Percentiles rank a stretch among this genome's conserved stretches.
Conservation (phyloP, 2,113 vertebrate genomes). For the Dipodomys spectabilis region DNA sequence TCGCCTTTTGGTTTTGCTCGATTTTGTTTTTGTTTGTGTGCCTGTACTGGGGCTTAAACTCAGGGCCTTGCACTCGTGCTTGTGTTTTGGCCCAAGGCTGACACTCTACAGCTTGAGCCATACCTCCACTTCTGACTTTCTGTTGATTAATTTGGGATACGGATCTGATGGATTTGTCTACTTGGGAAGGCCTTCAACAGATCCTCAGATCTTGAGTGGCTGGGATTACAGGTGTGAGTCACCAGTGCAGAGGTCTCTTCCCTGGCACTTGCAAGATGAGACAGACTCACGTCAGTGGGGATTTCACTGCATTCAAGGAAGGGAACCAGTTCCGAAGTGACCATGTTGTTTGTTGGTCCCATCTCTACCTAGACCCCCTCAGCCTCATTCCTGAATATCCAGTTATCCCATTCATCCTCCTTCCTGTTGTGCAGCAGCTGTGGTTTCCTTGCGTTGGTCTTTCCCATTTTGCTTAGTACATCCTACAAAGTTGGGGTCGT, state of each 20-base stretch:
- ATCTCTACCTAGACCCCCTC: not conserved
- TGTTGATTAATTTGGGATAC: too few species aligned
- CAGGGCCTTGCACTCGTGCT: too few species aligned
- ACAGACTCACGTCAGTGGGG: not conserved
- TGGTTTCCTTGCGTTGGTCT: not conserved
- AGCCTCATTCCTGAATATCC: not conserved
- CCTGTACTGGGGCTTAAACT: too few species aligned
- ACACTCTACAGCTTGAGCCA: too few species aligned
- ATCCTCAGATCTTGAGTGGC: not conserved
- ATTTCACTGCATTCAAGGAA: not conserved
- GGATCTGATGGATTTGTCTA: too few species aligned
- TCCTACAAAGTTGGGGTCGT: not conserved
- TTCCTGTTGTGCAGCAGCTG: not conserved
- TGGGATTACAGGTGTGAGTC: too few species aligned
- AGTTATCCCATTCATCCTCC: not conserved
- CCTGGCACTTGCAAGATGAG: not conserved
- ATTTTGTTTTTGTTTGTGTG: too few species aligned
- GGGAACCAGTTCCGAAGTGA: not conserved
- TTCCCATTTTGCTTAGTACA: not conserved
- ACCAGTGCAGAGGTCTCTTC: not conserved
- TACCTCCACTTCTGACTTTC: too few species aligned
- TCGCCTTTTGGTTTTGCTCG: too few species aligned
- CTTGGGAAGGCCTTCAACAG: too few species aligned
- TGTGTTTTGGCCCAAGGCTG: too few species aligned
- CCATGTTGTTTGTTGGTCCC: not conserved